phyloP scores from a whole-genome alignment of 2,888 invertebrate genomes.

The Cephus spinipes region DNA sequence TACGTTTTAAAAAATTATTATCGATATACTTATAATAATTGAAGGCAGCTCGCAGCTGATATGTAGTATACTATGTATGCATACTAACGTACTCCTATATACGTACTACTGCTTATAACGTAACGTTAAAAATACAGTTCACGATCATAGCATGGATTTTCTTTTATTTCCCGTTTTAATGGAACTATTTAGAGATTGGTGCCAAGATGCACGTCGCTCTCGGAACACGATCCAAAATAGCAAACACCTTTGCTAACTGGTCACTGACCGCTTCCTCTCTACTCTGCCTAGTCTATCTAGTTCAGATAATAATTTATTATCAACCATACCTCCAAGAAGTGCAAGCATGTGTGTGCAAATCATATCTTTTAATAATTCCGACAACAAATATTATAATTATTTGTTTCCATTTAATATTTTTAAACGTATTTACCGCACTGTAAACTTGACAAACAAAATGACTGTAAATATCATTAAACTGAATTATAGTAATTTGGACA shows the following conservation, averaged over 20 bases:
- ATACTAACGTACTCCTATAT: no score
- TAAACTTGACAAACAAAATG: no score
- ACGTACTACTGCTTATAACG: neutral
- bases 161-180: neutral
- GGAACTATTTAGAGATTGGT: slow-evolving; percentile 6
- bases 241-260: neutral
- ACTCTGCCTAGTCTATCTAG: neutral
- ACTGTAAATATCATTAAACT: no score
- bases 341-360: no score
- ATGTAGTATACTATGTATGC: neutral
- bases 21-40: neutral
- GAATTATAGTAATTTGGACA: no score
- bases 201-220: slow-evolving; percentile 7
- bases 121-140: neutral
- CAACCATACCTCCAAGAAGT: no score
- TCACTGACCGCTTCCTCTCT: neutral
- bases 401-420: no score
- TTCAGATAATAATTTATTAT: no score
- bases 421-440: no score
- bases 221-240: neutral
- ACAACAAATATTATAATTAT: no score
- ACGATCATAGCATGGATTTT: neutral
- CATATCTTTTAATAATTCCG: no score
- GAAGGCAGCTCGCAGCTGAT: neutral
- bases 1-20: neutral